A percentile compares a stretch with the other conserved stretches of the same genome.
These are phyloP conservation scores for Meandrina meandrites DNA, from an alignment of 92 coral and sea anemone species.

Conservation along the genomic window DNA sequence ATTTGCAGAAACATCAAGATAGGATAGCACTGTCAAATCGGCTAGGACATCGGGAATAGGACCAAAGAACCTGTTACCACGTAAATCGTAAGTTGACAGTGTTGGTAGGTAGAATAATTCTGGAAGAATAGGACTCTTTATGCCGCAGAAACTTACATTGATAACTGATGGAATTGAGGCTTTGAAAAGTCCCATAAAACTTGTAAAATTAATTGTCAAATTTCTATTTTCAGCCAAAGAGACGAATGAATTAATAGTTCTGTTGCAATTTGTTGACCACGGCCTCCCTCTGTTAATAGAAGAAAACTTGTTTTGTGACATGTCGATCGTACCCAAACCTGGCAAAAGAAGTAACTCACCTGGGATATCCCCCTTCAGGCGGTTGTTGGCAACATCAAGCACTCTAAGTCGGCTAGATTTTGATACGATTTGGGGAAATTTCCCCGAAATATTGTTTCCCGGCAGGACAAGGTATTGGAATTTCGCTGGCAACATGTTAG, in stretches of 20 bases:
- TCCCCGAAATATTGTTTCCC: constrained; percentile 61
- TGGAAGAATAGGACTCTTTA: constrained; percentile 23
- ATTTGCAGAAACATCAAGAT: constrained; percentile 64
- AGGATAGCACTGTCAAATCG: constrained; percentile 23
- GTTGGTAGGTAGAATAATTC: constrained; percentile 37
- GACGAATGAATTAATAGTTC: background rate
- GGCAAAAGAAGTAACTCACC: constrained; percentile 8
- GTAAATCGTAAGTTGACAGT: constrained; percentile 41
- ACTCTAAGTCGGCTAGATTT: background rate
- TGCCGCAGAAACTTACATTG: constrained; percentile 53
- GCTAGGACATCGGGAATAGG: constrained; percentile 14
- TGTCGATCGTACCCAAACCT: background rate
- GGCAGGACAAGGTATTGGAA: constrained; percentile 14
- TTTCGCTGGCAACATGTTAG: constrained; percentile 28
- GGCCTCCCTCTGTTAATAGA: constrained; percentile 41
- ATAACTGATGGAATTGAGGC: constrained; percentile 23
- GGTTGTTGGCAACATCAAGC: constrained; percentile 55
- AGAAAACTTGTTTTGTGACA: constrained; percentile 47
- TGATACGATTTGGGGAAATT: constrained; percentile 21
- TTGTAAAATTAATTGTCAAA: constrained; percentile 37
- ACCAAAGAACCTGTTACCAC: constrained; percentile 59
- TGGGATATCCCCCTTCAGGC: constrained; percentile 60
- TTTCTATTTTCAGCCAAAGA: constrained; percentile 57
- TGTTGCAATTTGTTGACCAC: constrained; percentile 8
- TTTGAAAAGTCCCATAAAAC: constrained; percentile 32